Percentiles rank a stretch among this genome's conserved stretches.
Evolutionary conservation across 2,113 vertebrate species (phyloP).

Genomic region (Pycnonotus jocosus): DNA sequence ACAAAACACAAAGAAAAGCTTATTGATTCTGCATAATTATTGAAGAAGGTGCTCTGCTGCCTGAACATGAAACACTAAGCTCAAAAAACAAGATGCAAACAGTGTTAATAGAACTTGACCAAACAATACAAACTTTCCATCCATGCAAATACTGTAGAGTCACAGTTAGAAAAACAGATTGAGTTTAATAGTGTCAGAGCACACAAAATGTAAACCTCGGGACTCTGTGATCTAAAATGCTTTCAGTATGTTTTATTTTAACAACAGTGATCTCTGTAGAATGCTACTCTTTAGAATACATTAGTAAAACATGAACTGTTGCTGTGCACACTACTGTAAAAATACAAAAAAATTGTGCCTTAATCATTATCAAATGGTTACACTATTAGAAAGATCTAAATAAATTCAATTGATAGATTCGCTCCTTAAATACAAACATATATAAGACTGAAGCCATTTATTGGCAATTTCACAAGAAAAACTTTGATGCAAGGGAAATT

Average conservation of each 20-base stretch:
- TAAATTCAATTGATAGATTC: conserved; percentile 15
- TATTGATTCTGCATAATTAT: conserved; percentile 92
- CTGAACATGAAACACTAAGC: conserved; percentile 70
- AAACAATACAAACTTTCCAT: conserved; percentile 65
- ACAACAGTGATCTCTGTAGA: conserved; percentile 54
- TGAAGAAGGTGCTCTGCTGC: conserved; percentile 69
- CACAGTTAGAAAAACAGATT: conserved; percentile 62
- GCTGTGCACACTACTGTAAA: conserved; percentile 51
- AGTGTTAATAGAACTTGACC: conserved; percentile 48
- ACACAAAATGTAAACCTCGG: conserved; percentile 67
- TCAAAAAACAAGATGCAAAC: conserved; percentile 71
- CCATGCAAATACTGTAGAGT: conserved; percentile 69
- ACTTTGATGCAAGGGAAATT: not conserved
- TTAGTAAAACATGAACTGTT: conserved; percentile 67
- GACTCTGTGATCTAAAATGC: conserved; percentile 66
- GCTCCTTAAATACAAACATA: conserved; percentile 4
- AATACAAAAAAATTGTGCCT: conserved; percentile 7
- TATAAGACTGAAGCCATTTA: not conserved
- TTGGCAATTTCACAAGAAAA: not conserved
- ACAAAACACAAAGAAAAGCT: conserved; percentile 84
- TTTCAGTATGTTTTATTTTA: conserved; percentile 61
- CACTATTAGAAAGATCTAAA: conserved; percentile 15
- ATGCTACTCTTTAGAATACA: conserved; percentile 59
- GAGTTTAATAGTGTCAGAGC: conserved; percentile 68
- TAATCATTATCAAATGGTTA: conserved; percentile 31